Evolutionary conservation across 37 sponge, comb jelly and placozoan genomes (phyloP), one percentile per base, ranked within the genome.

Genomic region (Hormiphora californensis): DNA sequence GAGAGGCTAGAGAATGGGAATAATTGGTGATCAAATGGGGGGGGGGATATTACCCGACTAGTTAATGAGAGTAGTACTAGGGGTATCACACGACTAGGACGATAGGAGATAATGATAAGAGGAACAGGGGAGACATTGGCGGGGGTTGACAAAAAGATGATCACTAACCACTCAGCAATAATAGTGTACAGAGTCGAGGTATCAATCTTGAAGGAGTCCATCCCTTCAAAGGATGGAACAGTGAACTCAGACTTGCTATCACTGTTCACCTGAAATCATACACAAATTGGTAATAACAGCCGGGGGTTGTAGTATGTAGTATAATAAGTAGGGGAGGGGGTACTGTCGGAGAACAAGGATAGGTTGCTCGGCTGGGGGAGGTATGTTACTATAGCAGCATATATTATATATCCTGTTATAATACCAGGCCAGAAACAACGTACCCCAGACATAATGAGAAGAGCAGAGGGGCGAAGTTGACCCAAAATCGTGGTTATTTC

Each of bases 111-210:
- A n/a, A n/a, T n/a, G n/a, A n/a, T n/a, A n/a, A n/a, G n/a, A n/a
- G n/a, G n/a, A n/a, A n/a, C n/a, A n/a, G n/a, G n/a, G n/a, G n/a
- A n/a, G n/a, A n/a, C n/a, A n/a, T n/a, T n/a, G n/a, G n/a, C n/a
- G n/a, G n/a, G n/a, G n/a, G n/a, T 25, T 25, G 21, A 63, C 30
- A 63, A 63, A 63, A 25, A 12, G n/a, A n/a, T n/a, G n/a, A 9
- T 3, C 1, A 86, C 91, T 90, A n/a, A 96, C 96, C 92, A 92
- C 69, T 98, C 99, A 54, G 90, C 88, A 5, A 98, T 93, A 31
- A 69, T 88, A 1, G 92, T 92, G 53, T 94, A 92, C 3, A 98
- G 91, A 7, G 91, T 40, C 0, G 88, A 85, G 85, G 91, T 91
- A 86, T 98, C 91, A 28, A 94, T 43, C 17, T 63, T 89, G 54